Base-by-base conservation (phyloP, 1,140 invertebrate species). In the Hirudo medicinalis region DNA sequence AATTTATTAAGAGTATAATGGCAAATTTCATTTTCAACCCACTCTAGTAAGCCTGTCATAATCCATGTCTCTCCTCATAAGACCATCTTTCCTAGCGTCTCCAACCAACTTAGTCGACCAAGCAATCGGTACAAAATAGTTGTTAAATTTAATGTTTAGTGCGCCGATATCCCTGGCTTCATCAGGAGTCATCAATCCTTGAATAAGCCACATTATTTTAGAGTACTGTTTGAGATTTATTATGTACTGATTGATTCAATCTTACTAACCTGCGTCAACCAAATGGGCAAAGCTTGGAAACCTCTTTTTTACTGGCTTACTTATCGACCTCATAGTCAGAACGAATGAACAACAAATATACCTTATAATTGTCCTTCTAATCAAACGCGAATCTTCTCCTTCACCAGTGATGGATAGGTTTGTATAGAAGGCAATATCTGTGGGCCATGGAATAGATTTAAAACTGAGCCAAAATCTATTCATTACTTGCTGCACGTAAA, bases 401-500 rank as follows among this genome's bases (percentile, higher is more conserved):
- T 90, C 86, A 8, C 91, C 91, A 8, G 25, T 27, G 22, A 70
- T 55, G 22, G 11, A 55, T 25, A 43, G 2, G 25, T 27, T 32
- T 54, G 60, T 49, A 54, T 70, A 70, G n/a, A 54, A 27, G 0
- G 69, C 43, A n/a, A 70, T 17, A 22, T 22, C n/a, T 13, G 25
- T 27, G 11, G 69, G 69, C 69, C 69, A 70, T 36, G 69, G 69
- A 53, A 70, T 70, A 25, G 22, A 4, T 5, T 70, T 70, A 49
- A 70, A 70, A 27, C 53, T 22, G 19, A 32, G 25, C 69, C 69
- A 80, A 79, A 79, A 97, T 78, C 92, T 86, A 15, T 87, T 89
- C 83, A 94, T 91, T n/a, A 97, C 91, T 67, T 94, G 88, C 19
- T 88, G 88, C 19, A 97, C 92, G 81, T 94, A 97, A 80, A 92